A percentile compares a stretch with the other conserved stretches of the same genome.
Conservation (phyloP, 2,113 vertebrate species). For the Oryzias javanicus region DNA sequence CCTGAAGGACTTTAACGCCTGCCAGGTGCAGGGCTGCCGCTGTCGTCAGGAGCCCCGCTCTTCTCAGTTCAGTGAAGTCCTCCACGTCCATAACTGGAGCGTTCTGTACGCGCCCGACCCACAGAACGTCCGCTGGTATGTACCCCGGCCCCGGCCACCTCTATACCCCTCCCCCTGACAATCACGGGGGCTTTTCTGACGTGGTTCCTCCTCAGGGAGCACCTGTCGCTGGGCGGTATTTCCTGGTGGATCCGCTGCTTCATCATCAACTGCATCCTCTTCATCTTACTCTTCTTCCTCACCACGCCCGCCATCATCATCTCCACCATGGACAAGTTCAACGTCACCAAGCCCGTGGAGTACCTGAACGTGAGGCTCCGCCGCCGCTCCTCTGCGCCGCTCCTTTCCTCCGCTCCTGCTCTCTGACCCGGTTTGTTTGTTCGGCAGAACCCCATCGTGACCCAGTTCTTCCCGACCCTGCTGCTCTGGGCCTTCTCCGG, state of each 20-base stretch:
- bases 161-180: not conserved
- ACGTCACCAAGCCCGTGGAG: conserved; percentile 96
- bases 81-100: conserved; percentile 89
- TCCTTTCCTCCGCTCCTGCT: not conserved
- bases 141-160: not conserved
- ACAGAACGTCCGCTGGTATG: conserved; percentile 95
- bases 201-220: conserved; percentile 80
- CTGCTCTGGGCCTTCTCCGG: conserved; percentile 95
- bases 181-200: not conserved
- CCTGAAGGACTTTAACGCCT: conserved; percentile 95
- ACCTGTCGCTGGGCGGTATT: conserved; percentile 90
- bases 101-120: conserved; percentile 95
- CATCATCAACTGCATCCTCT: conserved; percentile 95
- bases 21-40: conserved; percentile 90
- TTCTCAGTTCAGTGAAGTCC: conserved; percentile 89
- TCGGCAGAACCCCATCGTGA: conserved; percentile 92
- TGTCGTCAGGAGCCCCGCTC: conserved; percentile 85
- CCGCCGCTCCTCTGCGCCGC: not conserved
- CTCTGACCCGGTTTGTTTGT: conserved; percentile 18
- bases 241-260: conserved; percentile 97
- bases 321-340: conserved; percentile 99
- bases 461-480: conserved; percentile 96
- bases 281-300: conserved; percentile 97
- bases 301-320: conserved; percentile 98
- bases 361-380: conserved; percentile 92